Percentiles rank a stretch among this genome's conserved stretches.
Conservation (phyloP, 2,797 vertebrate species). For the Distichodus sexfasciatus region DNA sequence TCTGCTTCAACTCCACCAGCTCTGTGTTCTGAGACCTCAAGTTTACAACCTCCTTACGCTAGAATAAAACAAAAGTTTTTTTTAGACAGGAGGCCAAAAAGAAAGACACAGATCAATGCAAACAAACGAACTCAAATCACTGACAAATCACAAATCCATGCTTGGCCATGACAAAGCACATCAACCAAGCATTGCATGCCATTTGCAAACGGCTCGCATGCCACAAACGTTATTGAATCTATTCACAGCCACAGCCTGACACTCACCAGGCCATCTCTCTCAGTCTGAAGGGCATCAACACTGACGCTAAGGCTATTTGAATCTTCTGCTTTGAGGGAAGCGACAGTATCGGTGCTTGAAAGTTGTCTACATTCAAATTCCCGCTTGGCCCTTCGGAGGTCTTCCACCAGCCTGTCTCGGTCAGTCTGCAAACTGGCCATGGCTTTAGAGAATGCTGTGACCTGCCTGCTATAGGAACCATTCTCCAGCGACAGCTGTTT, state of each 20-base stretch:
- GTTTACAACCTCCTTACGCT: slow-evolving; percentile 65
- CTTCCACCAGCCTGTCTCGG: slow-evolving; percentile 78
- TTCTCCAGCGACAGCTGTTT: slow-evolving; percentile 69
- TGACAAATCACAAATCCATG: slow-evolving; percentile 19
- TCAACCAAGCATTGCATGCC: slow-evolving; percentile 53
- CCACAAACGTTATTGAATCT: slow-evolving; percentile 38
- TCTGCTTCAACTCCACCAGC: slow-evolving; percentile 57
- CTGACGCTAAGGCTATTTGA: slow-evolving; percentile 58
- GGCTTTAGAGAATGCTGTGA: slow-evolving; percentile 81
- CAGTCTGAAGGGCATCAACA: slow-evolving; percentile 53
- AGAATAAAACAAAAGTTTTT: background rate
- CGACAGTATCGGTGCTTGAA: slow-evolving; percentile 45
- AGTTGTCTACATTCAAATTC: slow-evolving; percentile 63
- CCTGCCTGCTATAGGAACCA: slow-evolving; percentile 66
- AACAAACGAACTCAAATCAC: background rate
- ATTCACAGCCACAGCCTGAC: slow-evolving; percentile 33
- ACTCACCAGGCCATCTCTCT: slow-evolving; percentile 72
- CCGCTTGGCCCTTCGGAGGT: slow-evolving; percentile 69
- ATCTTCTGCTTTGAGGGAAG: slow-evolving; percentile 48
- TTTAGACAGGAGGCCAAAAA: background rate
- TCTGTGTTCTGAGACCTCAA: slow-evolving; percentile 52
- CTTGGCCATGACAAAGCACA: slow-evolving; percentile 30
- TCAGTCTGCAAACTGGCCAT: slow-evolving; percentile 88
- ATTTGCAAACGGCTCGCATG: slow-evolving; percentile 19
- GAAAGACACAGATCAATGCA: background rate